Conservation (phyloP, 2,797 vertebrate species). For the Poecilia wingei region DNA sequence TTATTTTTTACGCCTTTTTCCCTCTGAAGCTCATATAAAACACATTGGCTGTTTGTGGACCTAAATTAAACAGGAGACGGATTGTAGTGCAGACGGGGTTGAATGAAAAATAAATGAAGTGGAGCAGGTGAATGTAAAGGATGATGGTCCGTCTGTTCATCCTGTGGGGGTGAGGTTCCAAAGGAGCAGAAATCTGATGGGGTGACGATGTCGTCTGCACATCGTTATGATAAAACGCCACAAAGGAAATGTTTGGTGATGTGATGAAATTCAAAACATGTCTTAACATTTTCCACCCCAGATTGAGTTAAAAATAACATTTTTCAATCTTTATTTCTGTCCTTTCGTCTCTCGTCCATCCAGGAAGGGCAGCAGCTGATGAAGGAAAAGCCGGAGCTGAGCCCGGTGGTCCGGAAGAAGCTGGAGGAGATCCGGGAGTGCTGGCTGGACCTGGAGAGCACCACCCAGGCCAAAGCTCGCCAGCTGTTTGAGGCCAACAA, state of each 20-base stretch:
- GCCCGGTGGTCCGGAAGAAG: slow-evolving; percentile 84
- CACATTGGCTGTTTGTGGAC: slow-evolving; percentile 18
- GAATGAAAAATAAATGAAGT: slow-evolving; percentile 14
- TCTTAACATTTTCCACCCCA: neutral
- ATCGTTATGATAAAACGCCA: neutral
- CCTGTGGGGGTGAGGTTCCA: slow-evolving; percentile 10
- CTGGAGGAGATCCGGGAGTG: slow-evolving; percentile 90
- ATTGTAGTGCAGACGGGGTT: slow-evolving; percentile 37
- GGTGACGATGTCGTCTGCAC: slow-evolving; percentile 5
- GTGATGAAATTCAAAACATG: neutral
- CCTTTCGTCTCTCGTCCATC: neutral
- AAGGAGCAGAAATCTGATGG: slow-evolving; percentile 38
- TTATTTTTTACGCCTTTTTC: neutral
- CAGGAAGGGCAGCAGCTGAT: slow-evolving; percentile 93
- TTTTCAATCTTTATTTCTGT: too few species aligned
- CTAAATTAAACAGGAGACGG: slow-evolving; percentile 35
- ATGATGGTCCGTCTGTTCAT: slow-evolving; percentile 15
- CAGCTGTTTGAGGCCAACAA: slow-evolving; percentile 90
- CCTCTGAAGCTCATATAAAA: neutral
- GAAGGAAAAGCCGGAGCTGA: slow-evolving; percentile 90
- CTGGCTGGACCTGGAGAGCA: slow-evolving; percentile 91
- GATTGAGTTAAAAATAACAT: neutral
- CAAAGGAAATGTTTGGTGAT: neutral
- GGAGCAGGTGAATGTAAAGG: slow-evolving; percentile 54
- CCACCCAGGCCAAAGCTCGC: slow-evolving; percentile 87